Conservation (phyloP, 2,888 invertebrate genomes). For the Chironomus tentans region DNA sequence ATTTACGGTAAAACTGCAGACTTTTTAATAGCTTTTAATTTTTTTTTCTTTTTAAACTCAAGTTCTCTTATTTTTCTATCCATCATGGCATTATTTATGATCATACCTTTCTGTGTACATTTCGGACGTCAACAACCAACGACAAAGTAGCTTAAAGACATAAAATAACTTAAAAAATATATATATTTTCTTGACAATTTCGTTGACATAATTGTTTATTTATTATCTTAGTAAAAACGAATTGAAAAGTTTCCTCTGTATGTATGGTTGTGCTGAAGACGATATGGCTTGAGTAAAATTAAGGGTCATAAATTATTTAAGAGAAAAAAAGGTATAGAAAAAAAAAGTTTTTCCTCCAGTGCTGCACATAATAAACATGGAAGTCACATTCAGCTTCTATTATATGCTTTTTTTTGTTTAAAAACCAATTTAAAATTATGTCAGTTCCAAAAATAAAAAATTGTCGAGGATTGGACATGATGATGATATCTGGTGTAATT, state of each 20-base stretch:
- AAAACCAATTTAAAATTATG: background rate
- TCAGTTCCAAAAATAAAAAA: background rate
- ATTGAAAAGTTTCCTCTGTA: slow-evolving; percentile 9
- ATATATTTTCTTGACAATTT: slow-evolving; percentile 21
- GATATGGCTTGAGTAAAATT: slow-evolving; percentile 3
- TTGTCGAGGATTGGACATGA: too few species aligned
- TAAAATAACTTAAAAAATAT: background rate
- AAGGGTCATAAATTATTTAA: slow-evolving; percentile 21
- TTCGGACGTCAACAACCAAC: background rate
- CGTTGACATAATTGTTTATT: slow-evolving; percentile 26
- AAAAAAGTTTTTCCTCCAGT: background rate
- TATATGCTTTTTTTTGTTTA: background rate
- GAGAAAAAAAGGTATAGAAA: slow-evolving; percentile 13
- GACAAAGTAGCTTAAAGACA: slow-evolving; percentile 10
- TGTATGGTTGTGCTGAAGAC: background rate
- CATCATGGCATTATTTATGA: background rate
- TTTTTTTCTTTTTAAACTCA: background rate
- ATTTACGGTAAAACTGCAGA: background rate
- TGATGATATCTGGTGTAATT: too few species aligned
- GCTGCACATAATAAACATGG: background rate
- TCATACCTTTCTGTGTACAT: background rate
- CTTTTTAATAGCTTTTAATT: background rate
- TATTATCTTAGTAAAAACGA: slow-evolving; percentile 12
- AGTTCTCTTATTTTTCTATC: background rate
- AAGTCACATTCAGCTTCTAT: background rate